A percentile compares a stretch with the other conserved stretches of the same genome.
Conservation (phyloP, 2,113 vertebrate genomes). For the Micromys minutus region DNA sequence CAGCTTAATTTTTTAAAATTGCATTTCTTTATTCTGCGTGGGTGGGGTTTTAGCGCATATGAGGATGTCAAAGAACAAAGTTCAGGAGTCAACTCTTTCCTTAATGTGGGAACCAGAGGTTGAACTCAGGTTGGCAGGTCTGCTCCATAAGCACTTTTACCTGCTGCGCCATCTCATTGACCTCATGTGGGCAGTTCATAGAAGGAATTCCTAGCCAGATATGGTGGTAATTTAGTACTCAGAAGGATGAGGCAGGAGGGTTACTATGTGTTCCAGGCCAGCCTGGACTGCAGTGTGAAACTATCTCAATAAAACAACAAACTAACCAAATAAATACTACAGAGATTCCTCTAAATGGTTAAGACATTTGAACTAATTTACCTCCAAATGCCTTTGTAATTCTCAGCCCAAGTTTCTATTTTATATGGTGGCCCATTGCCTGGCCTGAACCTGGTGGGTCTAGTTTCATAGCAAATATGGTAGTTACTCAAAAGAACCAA, state of each 20-base stretch:
- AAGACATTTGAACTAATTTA: conserved; percentile 6
- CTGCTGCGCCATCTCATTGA: not conserved
- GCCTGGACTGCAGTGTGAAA: not conserved
- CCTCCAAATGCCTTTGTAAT: conserved; percentile 23
- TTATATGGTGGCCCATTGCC: conserved; percentile 13
- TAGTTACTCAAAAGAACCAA: conserved; percentile 56
- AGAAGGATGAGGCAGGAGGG: not conserved
- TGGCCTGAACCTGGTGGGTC: not conserved
- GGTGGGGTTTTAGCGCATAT: not conserved
- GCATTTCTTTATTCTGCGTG: not conserved
- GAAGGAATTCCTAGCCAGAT: not conserved
- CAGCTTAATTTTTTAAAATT: not conserved
- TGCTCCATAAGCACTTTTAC: not conserved
- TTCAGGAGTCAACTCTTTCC: not conserved
- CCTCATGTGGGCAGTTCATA: not conserved
- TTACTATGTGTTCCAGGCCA: not conserved
- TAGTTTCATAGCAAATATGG: conserved; percentile 45
- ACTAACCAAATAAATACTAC: not conserved
- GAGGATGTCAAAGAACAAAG: not conserved
- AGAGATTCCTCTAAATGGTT: not conserved
- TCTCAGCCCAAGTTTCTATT: conserved; percentile 46
- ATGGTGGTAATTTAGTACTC: not conserved
- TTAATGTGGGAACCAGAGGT: not conserved
- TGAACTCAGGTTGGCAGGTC: not conserved
- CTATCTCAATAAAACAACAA: not conserved